These are phyloP conservation scores for Ophiodon elongatus DNA, from an alignment of 2,113 vertebrate species.

Conservation along the genomic window DNA sequence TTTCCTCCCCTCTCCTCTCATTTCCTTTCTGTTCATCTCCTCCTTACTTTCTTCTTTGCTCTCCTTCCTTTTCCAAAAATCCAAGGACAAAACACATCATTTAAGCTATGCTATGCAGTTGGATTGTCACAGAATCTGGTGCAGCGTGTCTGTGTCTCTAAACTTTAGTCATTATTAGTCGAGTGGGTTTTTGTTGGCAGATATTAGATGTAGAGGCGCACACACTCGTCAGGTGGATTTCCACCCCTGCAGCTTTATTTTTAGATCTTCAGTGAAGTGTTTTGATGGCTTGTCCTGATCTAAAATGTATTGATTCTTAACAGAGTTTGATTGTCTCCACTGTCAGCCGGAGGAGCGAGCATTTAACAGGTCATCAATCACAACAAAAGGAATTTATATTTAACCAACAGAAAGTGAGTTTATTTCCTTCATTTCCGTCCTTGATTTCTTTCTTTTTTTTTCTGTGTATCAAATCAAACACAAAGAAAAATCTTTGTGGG, in stretches of 20 bases:
- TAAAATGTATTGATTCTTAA: background rate
- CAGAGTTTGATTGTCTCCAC: slow-evolving; percentile 25
- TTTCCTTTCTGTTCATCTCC: no score
- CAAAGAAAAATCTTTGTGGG: slow-evolving; percentile 7
- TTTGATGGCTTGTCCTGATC: slow-evolving; percentile 41
- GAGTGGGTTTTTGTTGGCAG: slow-evolving; percentile 48
- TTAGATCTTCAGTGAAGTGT: slow-evolving; percentile 37
- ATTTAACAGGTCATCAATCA: slow-evolving; percentile 9
- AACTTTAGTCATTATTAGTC: background rate
- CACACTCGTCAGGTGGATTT: slow-evolving; percentile 41
- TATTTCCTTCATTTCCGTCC: background rate
- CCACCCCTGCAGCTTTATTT: slow-evolving; percentile 60
- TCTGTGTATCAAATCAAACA: background rate
- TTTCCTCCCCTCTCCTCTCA: no score
- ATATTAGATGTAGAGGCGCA: slow-evolving; percentile 42
- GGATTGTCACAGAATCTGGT: background rate
- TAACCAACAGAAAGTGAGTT: background rate
- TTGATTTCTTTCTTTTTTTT: background rate
- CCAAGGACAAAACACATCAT: no score
- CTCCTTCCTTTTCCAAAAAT: no score
- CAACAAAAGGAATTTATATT: background rate
- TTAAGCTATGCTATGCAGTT: no score
- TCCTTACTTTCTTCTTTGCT: no score
- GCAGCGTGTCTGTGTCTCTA: background rate
- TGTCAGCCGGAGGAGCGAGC: slow-evolving; percentile 10